Evolutionary conservation across 2,797 vertebrate species (phyloP), one percentile per base, ranked within the genome.

Genomic region (Botia kubotai): DNA sequence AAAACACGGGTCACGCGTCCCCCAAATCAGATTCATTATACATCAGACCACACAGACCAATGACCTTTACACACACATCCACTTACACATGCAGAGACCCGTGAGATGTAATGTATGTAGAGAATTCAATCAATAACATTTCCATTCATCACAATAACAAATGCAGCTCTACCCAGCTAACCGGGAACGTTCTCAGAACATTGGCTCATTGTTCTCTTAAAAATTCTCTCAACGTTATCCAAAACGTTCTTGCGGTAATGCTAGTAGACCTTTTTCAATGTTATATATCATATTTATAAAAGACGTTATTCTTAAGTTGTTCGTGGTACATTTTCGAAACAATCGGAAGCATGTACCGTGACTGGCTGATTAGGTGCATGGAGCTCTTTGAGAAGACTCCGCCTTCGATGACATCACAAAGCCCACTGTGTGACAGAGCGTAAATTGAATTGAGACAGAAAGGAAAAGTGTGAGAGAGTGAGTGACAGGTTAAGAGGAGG

Each of bases 381-480:
- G n/a, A 75, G 67, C 17, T 43, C 48, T 70, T 53, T 7, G 21
- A 50, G 33, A 57, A 48, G 53, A 52, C 39, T 69, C 46, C n/a
- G 52, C 23, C 48, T 11, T n/a, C 75, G 43, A 65, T 58, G 70
- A 75, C 62, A 71, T 81, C 77, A 71, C 65, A 75, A 50, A 58
- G 39, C 72, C 19, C 19, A 65, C 65, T 29, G 62, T 66, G 33
- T 77, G 70, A 82, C 82, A 75, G 65, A 60, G 75, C 67, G 67
- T 48, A 81, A 86, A 84, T 84, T 84, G 46, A 71, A 79, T 79
- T 46, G 46, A 53, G 29, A 79, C 19, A 52, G 39, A 77, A 33
- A 29, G 16, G 43, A 13, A 80, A 50, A 63, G 58, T 67, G 63
- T 33, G 10, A 29, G 26, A 53, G 72, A 76, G 46, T 83, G 79